Evolutionary conservation across 2,888 invertebrate species (phyloP).

Genomic region (Orchesella flavescens): DNA sequence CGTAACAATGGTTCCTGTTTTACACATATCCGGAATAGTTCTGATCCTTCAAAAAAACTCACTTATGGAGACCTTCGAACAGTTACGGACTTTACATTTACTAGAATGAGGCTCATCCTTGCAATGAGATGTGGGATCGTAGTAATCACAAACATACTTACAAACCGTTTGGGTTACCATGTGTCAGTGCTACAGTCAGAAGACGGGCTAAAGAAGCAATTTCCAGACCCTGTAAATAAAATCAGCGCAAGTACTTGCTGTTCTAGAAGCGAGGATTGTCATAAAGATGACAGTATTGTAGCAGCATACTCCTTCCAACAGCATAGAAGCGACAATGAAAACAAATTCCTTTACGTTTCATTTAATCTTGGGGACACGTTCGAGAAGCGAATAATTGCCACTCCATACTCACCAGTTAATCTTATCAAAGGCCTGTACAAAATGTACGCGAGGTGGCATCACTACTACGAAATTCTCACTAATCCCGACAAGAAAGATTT

Average conservation of each 20-base stretch:
- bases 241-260: constrained; percentile 35
- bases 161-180: neutral
- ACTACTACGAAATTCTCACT: constrained; percentile 47
- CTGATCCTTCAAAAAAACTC: neutral
- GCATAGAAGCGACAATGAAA: neutral
- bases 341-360: constrained; percentile 61
- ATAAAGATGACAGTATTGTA: neutral
- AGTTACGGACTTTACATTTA: constrained; percentile 34
- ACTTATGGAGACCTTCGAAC: constrained; percentile 27
- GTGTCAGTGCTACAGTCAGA: neutral
- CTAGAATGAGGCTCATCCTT: constrained; percentile 19
- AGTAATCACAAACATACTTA: neutral
- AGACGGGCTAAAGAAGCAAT: neutral
- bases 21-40: neutral
- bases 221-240: constrained; percentile 9
- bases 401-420: constrained; percentile 38
- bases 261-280: neutral
- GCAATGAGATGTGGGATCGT: constrained; percentile 51
- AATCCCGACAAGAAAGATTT: constrained; percentile 43
- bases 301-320: constrained; percentile 35
- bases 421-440: constrained; percentile 62
- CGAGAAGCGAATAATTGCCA: constrained; percentile 49
- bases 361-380: constrained; percentile 63
- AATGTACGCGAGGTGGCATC: constrained; percentile 35
- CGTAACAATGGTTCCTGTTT: neutral